Conservation (phyloP, 2,888 invertebrate species). For the Himalopsyche anomala region DNA sequence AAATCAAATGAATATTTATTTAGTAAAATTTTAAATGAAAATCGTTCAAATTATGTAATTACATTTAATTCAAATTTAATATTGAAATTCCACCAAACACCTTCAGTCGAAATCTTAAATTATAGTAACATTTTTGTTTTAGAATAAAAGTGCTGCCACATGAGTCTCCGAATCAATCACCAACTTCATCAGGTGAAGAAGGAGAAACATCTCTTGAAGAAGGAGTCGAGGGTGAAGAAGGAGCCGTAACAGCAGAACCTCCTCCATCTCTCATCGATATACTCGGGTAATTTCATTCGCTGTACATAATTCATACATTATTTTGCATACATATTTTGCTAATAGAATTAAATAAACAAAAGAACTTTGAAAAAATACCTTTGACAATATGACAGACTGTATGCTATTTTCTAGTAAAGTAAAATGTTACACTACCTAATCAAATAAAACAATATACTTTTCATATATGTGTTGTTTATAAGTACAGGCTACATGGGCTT, state of each 20-base stretch:
- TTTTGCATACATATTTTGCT: neutral
- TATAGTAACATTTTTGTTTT: too few relatives aligned
- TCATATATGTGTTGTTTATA: neutral
- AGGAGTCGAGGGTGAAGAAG: conserved; percentile 73
- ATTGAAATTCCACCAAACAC: too few relatives aligned
- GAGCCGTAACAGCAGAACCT: conserved; percentile 70
- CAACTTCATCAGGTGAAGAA: conserved; percentile 84
- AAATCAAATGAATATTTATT: too few relatives aligned
- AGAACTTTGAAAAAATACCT: too few relatives aligned
- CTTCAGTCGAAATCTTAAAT: too few relatives aligned
- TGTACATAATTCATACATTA: neutral
- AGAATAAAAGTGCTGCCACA: conserved; percentile 85
- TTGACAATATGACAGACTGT: too few relatives aligned
- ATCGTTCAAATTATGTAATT: too few relatives aligned
- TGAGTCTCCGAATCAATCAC: conserved; percentile 83
- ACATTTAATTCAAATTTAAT: too few relatives aligned
- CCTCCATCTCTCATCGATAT: conserved; percentile 85
- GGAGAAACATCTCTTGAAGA: conserved; percentile 85
- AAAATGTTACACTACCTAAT: too few relatives aligned
- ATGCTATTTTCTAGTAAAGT: too few relatives aligned
- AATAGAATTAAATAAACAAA: too few relatives aligned
- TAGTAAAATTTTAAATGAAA: conserved; percentile 50
- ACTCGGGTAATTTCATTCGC: conserved; percentile 77
- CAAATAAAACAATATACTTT: neutral
- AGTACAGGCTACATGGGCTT: neutral